Base-by-base conservation (phyloP, 2,888 invertebrate genomes). In the Synergus itoensis region DNA sequence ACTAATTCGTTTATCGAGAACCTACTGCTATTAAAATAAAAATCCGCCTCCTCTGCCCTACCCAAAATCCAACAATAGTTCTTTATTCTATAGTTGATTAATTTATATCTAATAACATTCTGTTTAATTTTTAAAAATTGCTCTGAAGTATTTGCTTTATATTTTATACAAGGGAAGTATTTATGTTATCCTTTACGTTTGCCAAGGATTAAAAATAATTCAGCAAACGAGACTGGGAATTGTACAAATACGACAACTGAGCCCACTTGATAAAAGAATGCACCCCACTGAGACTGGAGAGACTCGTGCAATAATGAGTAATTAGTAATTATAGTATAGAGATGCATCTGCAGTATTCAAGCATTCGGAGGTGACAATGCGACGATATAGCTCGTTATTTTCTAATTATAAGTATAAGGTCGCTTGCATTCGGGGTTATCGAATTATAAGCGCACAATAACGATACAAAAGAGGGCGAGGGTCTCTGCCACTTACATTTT, bases 241-340 rank as follows among this genome's bases (percentile, higher is more conserved):
- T 65, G 60, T 65, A 12, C n/a, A 41, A 41, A 65, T 65, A 45
- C 18, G 45, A 12, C 7, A 69, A 48, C 14, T 28, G 45, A 69
- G 28, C 14, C 69, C 48, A 69, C 69, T 69, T 69, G 69, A 69
- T 48, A 36, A 28, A 69, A 69, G 69, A 69, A 69, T 69, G 28
- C 48, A 69, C 67, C 28, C 45, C 28, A 12, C 69, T 7, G 28
- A 40, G 64, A 64, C 75, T 69, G 76, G 64, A 79, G 78, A 62
- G 77, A 82, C 82, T 78, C 85, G 84, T 83, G 82, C 82, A 83
- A 84, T 86, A 86, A 88, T 84, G 87, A 87, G 85, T 86, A 87
- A 88, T 87, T 87, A 86, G 86, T 86, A 87, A 88, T 88, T 87
- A 86, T 87, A 86, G 84, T 82, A 48, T 16, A 84, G 82, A 82